A percentile compares a stretch with the other conserved stretches of the same genome.
phyloP scores from a whole-genome alignment of 2,888 invertebrate genomes.

The Hybos culiciformis region DNA sequence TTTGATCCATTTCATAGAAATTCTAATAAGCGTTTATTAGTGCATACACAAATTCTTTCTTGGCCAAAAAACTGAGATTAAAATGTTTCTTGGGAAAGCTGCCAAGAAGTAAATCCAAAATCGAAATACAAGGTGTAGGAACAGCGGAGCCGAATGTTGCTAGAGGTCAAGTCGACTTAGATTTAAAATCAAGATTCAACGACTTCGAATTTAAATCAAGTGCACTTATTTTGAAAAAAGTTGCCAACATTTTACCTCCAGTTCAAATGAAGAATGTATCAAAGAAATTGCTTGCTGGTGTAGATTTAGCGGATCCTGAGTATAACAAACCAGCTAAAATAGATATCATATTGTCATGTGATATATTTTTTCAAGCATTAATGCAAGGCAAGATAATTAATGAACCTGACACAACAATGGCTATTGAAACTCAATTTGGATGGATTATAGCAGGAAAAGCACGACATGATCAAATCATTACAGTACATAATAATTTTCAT shows the following conservation, averaged over 20 bases:
- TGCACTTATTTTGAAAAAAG: background rate
- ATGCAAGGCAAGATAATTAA: background rate
- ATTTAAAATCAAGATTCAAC: background rate
- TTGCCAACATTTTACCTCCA: background rate
- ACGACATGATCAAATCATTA: background rate
- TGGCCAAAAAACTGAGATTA: no score
- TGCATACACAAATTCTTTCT: no score
- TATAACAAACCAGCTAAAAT: background rate
- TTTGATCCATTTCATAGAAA: no score
- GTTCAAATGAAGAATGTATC: background rate
- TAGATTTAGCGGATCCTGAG: background rate
- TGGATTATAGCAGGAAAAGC: background rate
- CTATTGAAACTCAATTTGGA: background rate
- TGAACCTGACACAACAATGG: background rate
- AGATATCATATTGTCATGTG: background rate
- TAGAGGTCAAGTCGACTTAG: background rate
- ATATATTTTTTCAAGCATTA: background rate
- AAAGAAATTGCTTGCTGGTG: background rate
- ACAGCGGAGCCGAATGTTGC: background rate
- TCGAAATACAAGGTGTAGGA: background rate
- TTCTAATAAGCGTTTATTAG: no score
- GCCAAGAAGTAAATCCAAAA: background rate
- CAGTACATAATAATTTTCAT: background rate
- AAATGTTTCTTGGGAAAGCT: no score
- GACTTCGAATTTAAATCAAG: background rate